phyloP scores from a whole-genome alignment of 2,113 vertebrate genomes.

The Taxidea taxus region DNA sequence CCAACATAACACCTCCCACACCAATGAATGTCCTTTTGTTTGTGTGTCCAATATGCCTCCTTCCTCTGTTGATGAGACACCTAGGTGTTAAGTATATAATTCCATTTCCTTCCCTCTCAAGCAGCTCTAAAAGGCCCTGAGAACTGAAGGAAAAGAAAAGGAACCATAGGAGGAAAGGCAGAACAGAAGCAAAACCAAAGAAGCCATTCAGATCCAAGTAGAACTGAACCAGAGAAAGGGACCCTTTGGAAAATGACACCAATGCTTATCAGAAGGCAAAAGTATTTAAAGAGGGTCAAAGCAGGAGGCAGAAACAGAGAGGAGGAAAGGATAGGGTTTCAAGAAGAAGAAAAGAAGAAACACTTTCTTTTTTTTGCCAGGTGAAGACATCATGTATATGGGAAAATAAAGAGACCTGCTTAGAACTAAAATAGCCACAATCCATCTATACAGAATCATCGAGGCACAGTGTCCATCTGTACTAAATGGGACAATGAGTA shows the following conservation, averaged over 20 bases:
- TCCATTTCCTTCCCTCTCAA: background rate
- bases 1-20: background rate
- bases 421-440: background rate
- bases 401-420: background rate
- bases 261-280: background rate
- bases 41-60: fast-evolving
- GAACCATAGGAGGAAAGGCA: background rate
- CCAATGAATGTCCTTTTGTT: background rate
- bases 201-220: background rate
- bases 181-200: background rate
- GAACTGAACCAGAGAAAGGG: background rate
- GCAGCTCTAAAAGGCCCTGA: background rate
- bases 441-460: background rate
- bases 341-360: background rate
- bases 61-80: background rate
- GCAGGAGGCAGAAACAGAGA: background rate
- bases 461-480: background rate
- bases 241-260: background rate
- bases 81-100: background rate
- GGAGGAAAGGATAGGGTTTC: background rate
- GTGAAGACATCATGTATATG: background rate
- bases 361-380: background rate
- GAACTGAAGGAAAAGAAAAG: background rate
- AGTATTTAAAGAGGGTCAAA: background rate
- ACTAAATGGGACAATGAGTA: background rate